phyloP scores from a whole-genome alignment of 1,140 invertebrate genomes.

The Nautilus pompilius region DNA sequence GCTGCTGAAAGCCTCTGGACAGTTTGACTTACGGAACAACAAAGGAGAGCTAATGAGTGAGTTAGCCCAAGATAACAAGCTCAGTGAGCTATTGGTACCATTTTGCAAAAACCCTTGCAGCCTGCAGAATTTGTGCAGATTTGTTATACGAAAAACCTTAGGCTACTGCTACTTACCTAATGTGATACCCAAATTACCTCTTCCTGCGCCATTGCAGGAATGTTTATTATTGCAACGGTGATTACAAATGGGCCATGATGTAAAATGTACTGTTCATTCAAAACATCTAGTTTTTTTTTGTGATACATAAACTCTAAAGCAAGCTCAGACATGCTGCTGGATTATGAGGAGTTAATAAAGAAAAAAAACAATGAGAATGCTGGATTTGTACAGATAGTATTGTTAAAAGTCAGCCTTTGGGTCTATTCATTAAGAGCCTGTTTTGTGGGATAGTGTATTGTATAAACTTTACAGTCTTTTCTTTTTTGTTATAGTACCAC shows the following conservation, averaged over 20 bases:
- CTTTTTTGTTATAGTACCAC: too few relatives aligned
- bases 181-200: constrained; percentile 30
- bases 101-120: constrained; percentile 28
- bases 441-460: too few relatives aligned
- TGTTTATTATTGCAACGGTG: constrained; percentile 29
- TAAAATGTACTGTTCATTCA: too few relatives aligned
- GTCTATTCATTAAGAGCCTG: too few relatives aligned
- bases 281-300: too few relatives aligned
- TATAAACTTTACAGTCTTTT: too few relatives aligned
- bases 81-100: constrained; percentile 31
- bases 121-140: constrained; percentile 31
- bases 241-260: constrained; percentile 4
- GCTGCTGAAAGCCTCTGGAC: constrained; percentile 39
- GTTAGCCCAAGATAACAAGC: constrained; percentile 33
- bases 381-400: too few relatives aligned
- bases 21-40: constrained; percentile 36
- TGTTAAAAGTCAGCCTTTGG: too few relatives aligned
- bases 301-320: too few relatives aligned
- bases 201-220: constrained; percentile 33
- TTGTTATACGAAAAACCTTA: constrained; percentile 27
- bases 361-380: too few relatives aligned
- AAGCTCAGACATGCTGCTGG: too few relatives aligned
- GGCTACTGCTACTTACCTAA: constrained; percentile 38
- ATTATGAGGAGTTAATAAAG: too few relatives aligned
- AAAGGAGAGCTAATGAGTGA: constrained; percentile 23